Evolutionary conservation across 2,113 vertebrate genomes (phyloP), one percentile per base, ranked within the genome.

Genomic region (Anoura caudifer): DNA sequence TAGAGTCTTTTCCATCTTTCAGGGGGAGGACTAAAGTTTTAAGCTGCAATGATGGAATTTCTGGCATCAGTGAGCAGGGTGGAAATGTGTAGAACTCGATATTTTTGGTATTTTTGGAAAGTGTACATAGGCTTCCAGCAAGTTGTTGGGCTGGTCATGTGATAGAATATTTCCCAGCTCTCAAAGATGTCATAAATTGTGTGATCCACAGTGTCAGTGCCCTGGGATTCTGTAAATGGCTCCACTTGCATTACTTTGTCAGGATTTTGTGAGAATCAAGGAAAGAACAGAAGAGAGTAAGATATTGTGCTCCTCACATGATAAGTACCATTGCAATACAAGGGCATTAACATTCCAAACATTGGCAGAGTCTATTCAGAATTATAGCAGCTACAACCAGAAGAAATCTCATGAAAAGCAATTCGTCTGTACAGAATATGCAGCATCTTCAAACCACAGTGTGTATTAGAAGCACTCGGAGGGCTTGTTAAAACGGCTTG

Each of bases 321-420:
- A 16, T 80, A 76, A 43, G 56, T 38, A 82, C 70, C 54, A 89
- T 15, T 59, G 90, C 38, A 91, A 87, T 61, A 50, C 33, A 65
- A 45, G 85, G 45, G 50, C 28, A 31, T 41, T 82, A 45, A 76
- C 36, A 33, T 95, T 95, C 41, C 22, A 81, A 75, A 69, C 11
- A 22, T 36, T 82, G 65, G 54, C 45, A 69, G n/a, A 83, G 13
- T 76, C 33, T 88, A 28, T 65, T 94, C 16, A 72, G 87, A 90
- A 41, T 52, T 45, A 75, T 4, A 83, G 80, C 79, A 75, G 45
- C 67, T 82, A 56, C 22, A 77, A 41, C 14, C 70, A 72, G 81
- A 76, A 72, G 91, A 97, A 77, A 89, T 50, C 28, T 72, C 89
- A 47, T 14, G 36, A 80, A 92, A 95, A 80, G 79, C 43, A 80